Conservation (phyloP, 1,140 invertebrate genomes). For the Philotrypesis tridentata region DNA sequence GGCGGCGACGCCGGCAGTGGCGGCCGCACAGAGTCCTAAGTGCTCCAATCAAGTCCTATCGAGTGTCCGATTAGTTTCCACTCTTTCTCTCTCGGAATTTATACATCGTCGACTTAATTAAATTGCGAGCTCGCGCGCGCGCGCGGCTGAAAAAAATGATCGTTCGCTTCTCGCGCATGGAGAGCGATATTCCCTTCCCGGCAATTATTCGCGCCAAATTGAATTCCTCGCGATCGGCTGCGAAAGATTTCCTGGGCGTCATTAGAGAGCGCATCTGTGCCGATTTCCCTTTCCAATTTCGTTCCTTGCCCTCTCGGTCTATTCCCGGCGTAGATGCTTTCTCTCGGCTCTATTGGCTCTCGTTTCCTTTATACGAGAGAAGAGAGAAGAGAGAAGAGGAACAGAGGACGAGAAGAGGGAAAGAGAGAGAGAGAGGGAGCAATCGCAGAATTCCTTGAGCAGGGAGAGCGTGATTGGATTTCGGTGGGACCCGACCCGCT, state of each 20-base stretch:
- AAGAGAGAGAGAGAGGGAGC: background rate
- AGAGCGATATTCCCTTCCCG: background rate
- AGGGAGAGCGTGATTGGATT: background rate
- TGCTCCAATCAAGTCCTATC: constrained; percentile 46
- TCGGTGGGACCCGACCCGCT: background rate
- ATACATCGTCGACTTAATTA: constrained; percentile 44
- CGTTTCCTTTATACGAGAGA: background rate
- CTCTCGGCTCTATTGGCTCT: background rate
- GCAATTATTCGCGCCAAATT: constrained; percentile 29
- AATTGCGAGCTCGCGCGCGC: constrained; percentile 8
- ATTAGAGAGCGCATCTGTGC: background rate
- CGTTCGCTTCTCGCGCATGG: background rate
- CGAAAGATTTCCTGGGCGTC: background rate
- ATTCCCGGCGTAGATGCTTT: background rate
- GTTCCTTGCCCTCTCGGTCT: background rate
- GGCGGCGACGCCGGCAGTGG: no score
- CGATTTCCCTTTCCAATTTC: background rate
- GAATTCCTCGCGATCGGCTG: background rate
- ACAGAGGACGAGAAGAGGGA: constrained; percentile 15
- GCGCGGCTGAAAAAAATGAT: background rate
- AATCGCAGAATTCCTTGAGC: background rate
- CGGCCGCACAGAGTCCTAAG: no score
- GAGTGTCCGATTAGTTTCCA: constrained; percentile 31
- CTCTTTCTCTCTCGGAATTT: constrained; percentile 28
- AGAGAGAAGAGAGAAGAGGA: background rate